These are phyloP conservation scores for Polietes domitor DNA, from an alignment of 2,888 invertebrate species.

Conservation along the genomic window DNA sequence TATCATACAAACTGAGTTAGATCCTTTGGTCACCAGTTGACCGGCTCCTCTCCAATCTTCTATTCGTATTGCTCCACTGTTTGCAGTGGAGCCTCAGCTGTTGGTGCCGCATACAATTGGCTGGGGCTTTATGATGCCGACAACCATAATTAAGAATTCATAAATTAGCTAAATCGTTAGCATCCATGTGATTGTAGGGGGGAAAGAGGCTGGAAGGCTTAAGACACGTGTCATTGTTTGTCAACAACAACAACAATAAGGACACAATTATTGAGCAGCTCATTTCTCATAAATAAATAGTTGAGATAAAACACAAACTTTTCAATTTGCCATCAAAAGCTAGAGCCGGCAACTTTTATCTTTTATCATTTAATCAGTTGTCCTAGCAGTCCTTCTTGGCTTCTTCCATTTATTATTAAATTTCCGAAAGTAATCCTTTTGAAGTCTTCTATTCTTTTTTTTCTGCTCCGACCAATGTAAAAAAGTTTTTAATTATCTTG, in stretches of 20 bases:
- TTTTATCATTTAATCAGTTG: constrained; percentile 26
- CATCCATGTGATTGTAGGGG: neutral
- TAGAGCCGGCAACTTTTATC: neutral
- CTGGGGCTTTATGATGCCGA: neutral
- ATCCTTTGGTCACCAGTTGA: too few species aligned
- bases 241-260: neutral
- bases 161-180: constrained; percentile 23
- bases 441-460: constrained; percentile 30
- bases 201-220: neutral
- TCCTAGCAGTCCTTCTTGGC: neutral
- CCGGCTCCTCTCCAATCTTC: too few species aligned
- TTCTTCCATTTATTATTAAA: constrained; percentile 44
- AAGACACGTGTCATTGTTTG: neutral
- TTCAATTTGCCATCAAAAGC: neutral
- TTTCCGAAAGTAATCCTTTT: constrained; percentile 49
- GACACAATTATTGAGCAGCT: neutral
- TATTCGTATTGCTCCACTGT: neutral
- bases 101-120: constrained; percentile 9
- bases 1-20: too few species aligned
- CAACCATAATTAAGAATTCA: constrained; percentile 41
- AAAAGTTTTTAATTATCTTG: constrained; percentile 66
- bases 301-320: neutral
- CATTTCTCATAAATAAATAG: neutral
- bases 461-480: neutral
- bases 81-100: neutral